A percentile compares a stretch with the other conserved stretches of the same genome.
Evolutionary conservation across 2,797 vertebrate genomes (phyloP).

Genomic region (Euphonia xanthogaster): DNA sequence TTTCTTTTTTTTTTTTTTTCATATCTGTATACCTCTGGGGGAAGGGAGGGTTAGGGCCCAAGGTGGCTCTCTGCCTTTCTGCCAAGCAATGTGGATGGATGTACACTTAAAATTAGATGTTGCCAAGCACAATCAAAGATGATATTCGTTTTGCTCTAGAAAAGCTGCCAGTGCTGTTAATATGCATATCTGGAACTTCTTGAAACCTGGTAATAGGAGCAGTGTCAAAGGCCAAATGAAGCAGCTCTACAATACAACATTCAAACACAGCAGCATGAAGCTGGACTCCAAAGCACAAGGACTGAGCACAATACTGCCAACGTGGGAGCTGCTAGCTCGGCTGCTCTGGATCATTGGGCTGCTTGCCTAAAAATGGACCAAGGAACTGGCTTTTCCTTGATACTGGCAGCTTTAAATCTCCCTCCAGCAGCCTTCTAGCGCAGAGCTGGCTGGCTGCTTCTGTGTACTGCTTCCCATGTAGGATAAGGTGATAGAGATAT

Average conservation of each 20-base stretch:
- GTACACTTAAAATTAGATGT: neutral
- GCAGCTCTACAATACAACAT: neutral
- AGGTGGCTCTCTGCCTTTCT: neutral
- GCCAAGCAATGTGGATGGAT: neutral
- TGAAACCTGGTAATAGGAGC: neutral
- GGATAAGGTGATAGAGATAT: neutral
- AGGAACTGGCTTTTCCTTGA: neutral
- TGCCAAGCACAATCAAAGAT: neutral
- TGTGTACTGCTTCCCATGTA: accelerated
- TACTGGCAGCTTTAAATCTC: neutral
- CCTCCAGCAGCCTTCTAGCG: neutral
- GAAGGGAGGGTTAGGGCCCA: neutral
- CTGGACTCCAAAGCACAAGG: neutral
- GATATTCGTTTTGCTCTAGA: neutral
- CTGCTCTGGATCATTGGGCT: neutral
- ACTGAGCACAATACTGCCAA: neutral
- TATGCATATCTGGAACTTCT: neutral
- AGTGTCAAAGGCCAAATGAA: neutral
- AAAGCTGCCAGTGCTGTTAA: neutral
- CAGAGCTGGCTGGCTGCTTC: neutral
- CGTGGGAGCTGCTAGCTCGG: neutral
- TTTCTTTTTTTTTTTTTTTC: neutral
- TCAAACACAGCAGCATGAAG: neutral
- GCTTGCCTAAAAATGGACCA: neutral
- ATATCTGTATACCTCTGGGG: neutral